Base-by-base conservation (phyloP, 53 echinoderm and acorn worm genomes). In the Patiria pectinifera region DNA sequence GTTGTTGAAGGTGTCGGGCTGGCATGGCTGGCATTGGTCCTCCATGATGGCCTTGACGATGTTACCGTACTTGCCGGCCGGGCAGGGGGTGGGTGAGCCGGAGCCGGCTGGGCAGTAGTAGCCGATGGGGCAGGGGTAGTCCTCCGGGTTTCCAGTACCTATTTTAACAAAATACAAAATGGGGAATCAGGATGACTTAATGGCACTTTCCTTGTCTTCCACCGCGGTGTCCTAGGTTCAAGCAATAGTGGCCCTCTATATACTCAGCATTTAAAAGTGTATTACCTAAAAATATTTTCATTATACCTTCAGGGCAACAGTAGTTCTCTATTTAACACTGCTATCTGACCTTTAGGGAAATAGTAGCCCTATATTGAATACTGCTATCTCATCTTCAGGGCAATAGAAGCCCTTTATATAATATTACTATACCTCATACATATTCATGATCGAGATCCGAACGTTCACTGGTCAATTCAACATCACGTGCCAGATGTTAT, bases 91-190 rank as follows among this genome's bases (percentile, higher is more conserved):
- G 3, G 97, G 97, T 4, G 45, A 83, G 0, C 88, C 92, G 4
- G 99, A 96, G 14, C 94, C 92, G 1, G 92, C 87, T 2, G 99
- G 98, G 86, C 99, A 98, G 93, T 97, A 98, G 95, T 91, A 97
- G 69, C 97, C 99, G n/a, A 95, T 84, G 11, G 97, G 97, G 58
- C 99, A 98, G 2, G 99, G 99, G 75, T 93, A 92, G 48, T 94
- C 91, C 71, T 93, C 93, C 0, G 99, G 99, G 72, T 96, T 93
- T 44, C 99, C 99, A 70, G 99, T 98, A 49, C 99, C 97, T 97
- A 79, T 14, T 15, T 25, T 4, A 15, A 5, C 25, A 60, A 7
- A 60, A 60, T 15, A 83, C 16, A 18, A 61, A 83, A 14, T 1
- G 46, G 19, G 3, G 7, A 44, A 22, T 45, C 13, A 2, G 48